Percentiles rank a stretch among this genome's conserved stretches.
Evolutionary conservation across 2,888 invertebrate species (phyloP).

Genomic region (Maniola hyperantus): DNA sequence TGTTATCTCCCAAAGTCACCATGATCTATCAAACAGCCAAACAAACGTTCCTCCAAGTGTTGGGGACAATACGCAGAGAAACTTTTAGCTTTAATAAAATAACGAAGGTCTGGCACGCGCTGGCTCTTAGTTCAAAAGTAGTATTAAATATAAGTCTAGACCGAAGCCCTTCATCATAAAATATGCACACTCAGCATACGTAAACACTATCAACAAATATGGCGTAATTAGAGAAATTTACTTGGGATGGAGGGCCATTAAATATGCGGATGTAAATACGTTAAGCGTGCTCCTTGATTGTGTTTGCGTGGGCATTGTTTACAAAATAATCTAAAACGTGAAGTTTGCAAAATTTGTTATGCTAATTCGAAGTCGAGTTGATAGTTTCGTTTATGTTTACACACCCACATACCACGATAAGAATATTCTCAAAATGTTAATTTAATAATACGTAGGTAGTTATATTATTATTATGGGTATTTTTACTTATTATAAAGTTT

Average conservation of each 20-base stretch:
- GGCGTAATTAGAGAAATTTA: slow-evolving; percentile 50
- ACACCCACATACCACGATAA: not conserved
- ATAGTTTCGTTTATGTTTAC: slow-evolving; percentile 12
- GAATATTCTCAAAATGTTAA: not conserved
- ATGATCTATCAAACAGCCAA: too few species aligned
- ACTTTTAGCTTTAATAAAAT: too few species aligned
- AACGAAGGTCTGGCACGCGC: too few species aligned
- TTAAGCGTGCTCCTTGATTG: slow-evolving; percentile 17
- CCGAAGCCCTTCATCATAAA: slow-evolving; percentile 32
- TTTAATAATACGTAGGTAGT: not conserved
- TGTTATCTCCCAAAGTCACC: too few species aligned
- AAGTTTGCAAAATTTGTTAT: slow-evolving; percentile 16
- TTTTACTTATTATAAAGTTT: too few species aligned
- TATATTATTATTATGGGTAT: too few species aligned
- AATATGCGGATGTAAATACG: slow-evolving; percentile 19
- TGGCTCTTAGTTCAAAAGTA: too few species aligned
- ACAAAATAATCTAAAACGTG: slow-evolving; percentile 5
- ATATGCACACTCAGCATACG: slow-evolving; percentile 39
- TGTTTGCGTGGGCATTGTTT: not conserved
- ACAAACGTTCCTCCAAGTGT: too few species aligned
- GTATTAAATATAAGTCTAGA: slow-evolving; percentile 28
- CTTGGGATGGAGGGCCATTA: slow-evolving; percentile 42
- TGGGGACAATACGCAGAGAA: too few species aligned
- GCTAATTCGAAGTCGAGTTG: slow-evolving; percentile 5
- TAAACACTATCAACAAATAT: slow-evolving; percentile 44